Percentiles rank a stretch among this genome's conserved stretches.
These are phyloP conservation scores for Xestia ashworthii DNA, from an alignment of 2,888 invertebrate genomes.

Conservation along the genomic window DNA sequence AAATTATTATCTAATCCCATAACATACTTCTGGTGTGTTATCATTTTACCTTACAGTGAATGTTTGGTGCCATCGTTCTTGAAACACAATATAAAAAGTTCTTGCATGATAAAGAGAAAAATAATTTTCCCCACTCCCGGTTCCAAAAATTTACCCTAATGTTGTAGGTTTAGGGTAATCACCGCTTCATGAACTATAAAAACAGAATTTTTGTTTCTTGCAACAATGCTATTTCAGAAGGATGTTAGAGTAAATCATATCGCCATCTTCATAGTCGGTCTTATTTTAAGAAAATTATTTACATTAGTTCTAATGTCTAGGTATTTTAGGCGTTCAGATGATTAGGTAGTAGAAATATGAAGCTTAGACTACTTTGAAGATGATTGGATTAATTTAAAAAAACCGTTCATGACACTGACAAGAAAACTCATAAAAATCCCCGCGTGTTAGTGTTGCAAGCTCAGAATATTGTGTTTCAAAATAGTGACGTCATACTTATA, in stretches of 20 bases:
- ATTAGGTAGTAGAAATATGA: conserved; percentile 32
- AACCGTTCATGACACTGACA: background rate
- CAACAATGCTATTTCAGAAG: conserved; percentile 7
- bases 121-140: too few species aligned
- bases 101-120: background rate
- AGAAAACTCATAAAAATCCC: background rate
- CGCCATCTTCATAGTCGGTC: conserved; percentile 1
- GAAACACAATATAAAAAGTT: conserved; percentile 71
- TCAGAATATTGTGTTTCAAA: conserved; percentile 66
- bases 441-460: conserved; percentile 13
- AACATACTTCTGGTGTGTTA: conserved; percentile 86
- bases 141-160: background rate
- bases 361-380: conserved; percentile 40
- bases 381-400: conserved; percentile 10
- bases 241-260: background rate
- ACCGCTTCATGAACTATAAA: background rate
- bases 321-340: conserved; percentile 37
- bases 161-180: background rate
- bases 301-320: conserved; percentile 45
- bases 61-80: conserved; percentile 76
- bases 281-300: conserved; percentile 54
- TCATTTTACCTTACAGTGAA: conserved; percentile 89
- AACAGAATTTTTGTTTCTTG: conserved; percentile 10
- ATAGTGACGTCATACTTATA: conserved; percentile 61
- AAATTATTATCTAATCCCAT: conserved; percentile 72